A percentile compares a stretch with the other conserved stretches of the same genome.
Evolutionary conservation across 2,113 vertebrate species (phyloP).

Genomic region (Bothrops jararaca): DNA sequence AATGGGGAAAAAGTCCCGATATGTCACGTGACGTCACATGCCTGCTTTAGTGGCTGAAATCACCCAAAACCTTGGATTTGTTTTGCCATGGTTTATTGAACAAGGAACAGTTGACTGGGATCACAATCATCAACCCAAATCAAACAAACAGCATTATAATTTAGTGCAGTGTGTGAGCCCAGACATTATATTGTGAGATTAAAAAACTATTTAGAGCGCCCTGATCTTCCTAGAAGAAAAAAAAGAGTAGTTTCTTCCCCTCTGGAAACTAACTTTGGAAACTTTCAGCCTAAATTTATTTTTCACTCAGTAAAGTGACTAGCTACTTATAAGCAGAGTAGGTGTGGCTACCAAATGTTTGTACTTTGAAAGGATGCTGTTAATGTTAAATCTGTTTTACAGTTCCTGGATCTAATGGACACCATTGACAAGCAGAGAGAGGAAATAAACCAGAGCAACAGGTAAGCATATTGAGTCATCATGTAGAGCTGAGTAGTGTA

Average conservation of each 20-base stretch:
- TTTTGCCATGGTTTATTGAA: neutral
- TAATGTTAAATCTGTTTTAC: slow-evolving; percentile 30
- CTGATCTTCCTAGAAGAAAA: neutral
- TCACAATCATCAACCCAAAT: neutral
- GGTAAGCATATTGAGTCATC: slow-evolving; percentile 64
- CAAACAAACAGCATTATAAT: neutral
- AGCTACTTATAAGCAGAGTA: neutral
- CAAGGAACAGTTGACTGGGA: neutral
- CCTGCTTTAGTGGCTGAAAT: neutral
- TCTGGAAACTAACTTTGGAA: neutral
- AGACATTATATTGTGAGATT: neutral
- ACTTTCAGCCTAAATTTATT: neutral
- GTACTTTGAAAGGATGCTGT: slow-evolving; percentile 2
- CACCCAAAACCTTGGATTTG: neutral
- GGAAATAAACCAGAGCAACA: slow-evolving; percentile 78
- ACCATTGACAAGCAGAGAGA: slow-evolving; percentile 89
- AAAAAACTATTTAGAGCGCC: neutral
- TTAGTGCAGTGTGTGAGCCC: neutral
- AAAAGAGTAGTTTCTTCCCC: neutral
- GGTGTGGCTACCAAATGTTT: neutral
- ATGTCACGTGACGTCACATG: too few species aligned
- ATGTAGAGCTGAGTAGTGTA: neutral
- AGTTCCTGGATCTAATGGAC: slow-evolving; percentile 88
- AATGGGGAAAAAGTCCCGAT: too few species aligned
- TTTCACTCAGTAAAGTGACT: neutral